Conservation (phyloP, 2,797 vertebrate genomes). For the Periophthalmus magnuspinnatus region DNA sequence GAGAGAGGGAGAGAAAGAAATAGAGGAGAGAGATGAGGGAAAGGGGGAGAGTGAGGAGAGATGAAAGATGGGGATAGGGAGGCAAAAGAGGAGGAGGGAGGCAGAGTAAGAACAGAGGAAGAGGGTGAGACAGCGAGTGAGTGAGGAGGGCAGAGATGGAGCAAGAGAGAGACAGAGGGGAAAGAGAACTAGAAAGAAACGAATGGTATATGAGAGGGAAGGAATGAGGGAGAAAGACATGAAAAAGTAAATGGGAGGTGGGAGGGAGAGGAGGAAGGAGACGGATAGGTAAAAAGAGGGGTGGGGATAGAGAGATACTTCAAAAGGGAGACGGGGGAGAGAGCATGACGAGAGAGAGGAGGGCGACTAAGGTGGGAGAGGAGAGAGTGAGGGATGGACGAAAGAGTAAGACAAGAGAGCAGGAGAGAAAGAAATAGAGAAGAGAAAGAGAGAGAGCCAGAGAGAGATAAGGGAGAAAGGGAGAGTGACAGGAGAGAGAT, state of each 20-base stretch:
- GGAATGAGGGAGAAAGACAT: too few species aligned
- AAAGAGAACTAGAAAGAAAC: too few species aligned
- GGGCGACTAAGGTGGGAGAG: conserved; percentile 27
- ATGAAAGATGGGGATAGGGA: not conserved
- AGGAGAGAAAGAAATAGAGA: too few species aligned
- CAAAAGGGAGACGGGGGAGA: not conserved
- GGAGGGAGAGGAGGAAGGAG: too few species aligned
- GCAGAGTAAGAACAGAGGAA: not conserved
- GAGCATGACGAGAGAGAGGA: not conserved
- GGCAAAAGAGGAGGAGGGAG: not conserved
- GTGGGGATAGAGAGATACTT: not conserved
- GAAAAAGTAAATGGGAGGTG: too few species aligned
- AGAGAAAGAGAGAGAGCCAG: too few species aligned
- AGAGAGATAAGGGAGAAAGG: too few species aligned
- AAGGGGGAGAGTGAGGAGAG: conserved; percentile 1
- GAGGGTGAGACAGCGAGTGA: not conserved
- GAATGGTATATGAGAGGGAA: too few species aligned
- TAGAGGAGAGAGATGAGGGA: not conserved
- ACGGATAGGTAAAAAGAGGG: not conserved
- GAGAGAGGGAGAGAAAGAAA: not conserved
- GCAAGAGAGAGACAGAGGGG: not conserved
- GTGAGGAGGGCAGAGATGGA: not conserved
- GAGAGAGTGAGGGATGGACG: too few species aligned
- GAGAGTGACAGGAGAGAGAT: too few species aligned
- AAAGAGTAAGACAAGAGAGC: too few species aligned